Base-by-base conservation (phyloP, 2,888 invertebrate species). In the Caenorhabditis afra region DNA sequence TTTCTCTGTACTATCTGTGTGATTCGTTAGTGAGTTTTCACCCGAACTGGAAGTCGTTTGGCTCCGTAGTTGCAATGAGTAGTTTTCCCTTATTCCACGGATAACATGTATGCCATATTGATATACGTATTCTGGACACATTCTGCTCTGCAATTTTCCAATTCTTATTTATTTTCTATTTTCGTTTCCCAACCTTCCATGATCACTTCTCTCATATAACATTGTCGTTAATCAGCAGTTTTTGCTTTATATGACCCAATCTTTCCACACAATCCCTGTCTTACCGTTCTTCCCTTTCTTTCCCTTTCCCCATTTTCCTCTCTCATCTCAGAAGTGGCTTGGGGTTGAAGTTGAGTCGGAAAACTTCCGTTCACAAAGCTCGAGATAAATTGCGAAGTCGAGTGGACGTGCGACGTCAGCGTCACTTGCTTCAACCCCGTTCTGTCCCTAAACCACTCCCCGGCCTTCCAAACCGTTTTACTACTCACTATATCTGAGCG, bases 121-220 rank as follows among this genome's bases (percentile, higher is more conserved):
- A 29, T 29, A 5, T 7, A 5, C 29, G 3, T 29, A 29, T 29
- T 29, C 29, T 29, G 29, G 29, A 7, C 29, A 5, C 29, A 29
- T 29, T 29, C 29, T 29, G 29, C 29, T 29, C 29, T 5, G 3
- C 7, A 29, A 29, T 7, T 29, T 7, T 29, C 29, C 29, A 5
- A 29, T 29, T 7, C 4, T 29, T 5, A 29, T 70, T 70, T 53
- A 50, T 35, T 45, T 22, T n/a, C 50, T 37, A 35, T 16, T 53
- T 53, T 37, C 55, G 47, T 45, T 35, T 39, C 29, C 53, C 45
- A 53, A 44, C 47, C 61, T 55, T n/a, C 14, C 53, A 53, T 50
- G 70, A 61, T 61, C 4, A 45, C 14, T 39, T 57, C 39, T 62
- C n/a, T n/a, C n/a, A n/a, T 59, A 45, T 29, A 23, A 41, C 47